Conservation (phyloP, 2,113 vertebrate species). For the Rhadina sibilatrix region DNA sequence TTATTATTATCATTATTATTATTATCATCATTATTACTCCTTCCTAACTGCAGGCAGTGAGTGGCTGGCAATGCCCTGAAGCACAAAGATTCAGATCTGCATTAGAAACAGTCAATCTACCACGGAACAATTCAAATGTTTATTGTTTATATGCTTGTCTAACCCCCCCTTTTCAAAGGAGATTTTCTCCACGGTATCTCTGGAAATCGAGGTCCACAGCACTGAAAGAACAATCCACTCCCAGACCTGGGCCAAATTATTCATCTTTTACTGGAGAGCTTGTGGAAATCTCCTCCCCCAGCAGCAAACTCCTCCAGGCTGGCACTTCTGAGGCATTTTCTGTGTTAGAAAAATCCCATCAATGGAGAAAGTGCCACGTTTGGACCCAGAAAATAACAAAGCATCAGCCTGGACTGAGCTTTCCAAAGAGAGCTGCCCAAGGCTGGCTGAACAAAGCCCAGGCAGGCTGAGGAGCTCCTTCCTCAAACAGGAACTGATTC, state of each 20-base stretch:
- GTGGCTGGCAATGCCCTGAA: background rate
- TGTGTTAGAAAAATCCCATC: background rate
- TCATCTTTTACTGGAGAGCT: background rate
- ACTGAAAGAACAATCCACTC: background rate
- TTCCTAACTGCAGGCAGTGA: background rate
- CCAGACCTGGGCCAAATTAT: background rate
- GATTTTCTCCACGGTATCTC: background rate
- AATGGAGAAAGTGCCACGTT: background rate
- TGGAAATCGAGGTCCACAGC: background rate
- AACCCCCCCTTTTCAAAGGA: background rate
- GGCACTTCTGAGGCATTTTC: background rate
- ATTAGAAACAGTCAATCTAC: background rate
- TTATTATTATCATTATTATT: no score
- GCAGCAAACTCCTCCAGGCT: background rate
- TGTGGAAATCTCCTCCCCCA: fast-evolving
- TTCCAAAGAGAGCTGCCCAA: background rate
- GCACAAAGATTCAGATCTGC: background rate
- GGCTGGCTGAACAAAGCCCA: background rate
- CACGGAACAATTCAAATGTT: background rate
- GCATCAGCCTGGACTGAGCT: background rate
- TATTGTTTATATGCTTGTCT: background rate
- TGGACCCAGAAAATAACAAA: background rate
- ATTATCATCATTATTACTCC: background rate
- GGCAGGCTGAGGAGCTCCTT: background rate
- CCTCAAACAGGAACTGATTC: fast-evolving